Base-by-base conservation (phyloP, 2,113 vertebrate genomes). In the Dasyprocta punctata region DNA sequence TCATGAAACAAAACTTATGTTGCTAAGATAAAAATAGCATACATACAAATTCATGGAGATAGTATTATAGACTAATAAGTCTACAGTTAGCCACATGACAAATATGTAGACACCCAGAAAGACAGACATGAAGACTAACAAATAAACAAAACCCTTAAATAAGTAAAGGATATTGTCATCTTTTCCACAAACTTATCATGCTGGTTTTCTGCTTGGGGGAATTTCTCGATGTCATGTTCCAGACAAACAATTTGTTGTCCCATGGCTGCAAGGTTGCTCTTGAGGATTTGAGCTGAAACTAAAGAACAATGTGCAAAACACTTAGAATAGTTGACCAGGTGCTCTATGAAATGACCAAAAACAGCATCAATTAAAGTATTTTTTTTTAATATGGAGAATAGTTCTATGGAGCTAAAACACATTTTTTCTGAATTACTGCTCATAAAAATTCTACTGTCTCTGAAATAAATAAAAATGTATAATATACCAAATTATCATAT, bases 151-250 rank as follows among this genome's bases (percentile, higher is more conserved):
- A 67, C 36, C 9, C 11, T 33, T 91, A 92, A 90, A 26, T 0
- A 41, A 54, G 95, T 73, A 99, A 99, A 99, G 99, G 99, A 99
- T 99, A 99, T 99, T 22, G 97, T 99, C 99, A 99, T 99, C 98
- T 99, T 99, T 97, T 99, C 99, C 49, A 99, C 99, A 98, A 99
- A 99, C 98, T 99, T 99, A 98, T 99, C 99, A n/a, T 98, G 98
- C 3, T 96, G 96, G 92, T 99, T 99, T 24, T 99, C 98, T 8
- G 97, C 98, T 98, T 99, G 98, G 0, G 99, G 99, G 97, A 99
- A 99, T 75, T 99, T 99, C 98, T 99, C 89, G 24, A 99, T 99
- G 98, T 99, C 99, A 16, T 98, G 99, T 98, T 99, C 99, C 26
- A 99, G 98, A 58, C 98, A 98, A 98, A 99, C 97, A 67, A 99